Evolutionary conservation across 1,140 invertebrate genomes (phyloP).

Genomic region (Asbolus verrucosus): DNA sequence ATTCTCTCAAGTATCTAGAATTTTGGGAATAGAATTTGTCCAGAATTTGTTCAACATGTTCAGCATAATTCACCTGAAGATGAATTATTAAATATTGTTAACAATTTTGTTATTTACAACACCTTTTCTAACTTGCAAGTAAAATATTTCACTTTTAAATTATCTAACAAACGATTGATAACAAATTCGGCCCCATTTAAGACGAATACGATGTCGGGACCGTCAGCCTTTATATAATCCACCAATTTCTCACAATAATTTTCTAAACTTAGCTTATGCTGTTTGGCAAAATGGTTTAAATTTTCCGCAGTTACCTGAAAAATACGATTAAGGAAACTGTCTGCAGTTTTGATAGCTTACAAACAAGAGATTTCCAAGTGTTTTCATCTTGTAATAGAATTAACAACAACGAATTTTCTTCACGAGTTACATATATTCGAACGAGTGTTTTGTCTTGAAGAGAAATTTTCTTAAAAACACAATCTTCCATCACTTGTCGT

Average conservation of each 20-base stretch:
- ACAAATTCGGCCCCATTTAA: constrained; percentile 36
- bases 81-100: too few relatives aligned
- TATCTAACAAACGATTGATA: constrained; percentile 25
- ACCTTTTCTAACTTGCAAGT: constrained; percentile 34
- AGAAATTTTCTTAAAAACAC: constrained; percentile 3
- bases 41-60: constrained; percentile 27
- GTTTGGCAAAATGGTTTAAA: constrained; percentile 9
- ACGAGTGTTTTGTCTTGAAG: constrained; percentile 15
- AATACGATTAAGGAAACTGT: constrained; percentile 7
- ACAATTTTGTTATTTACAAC: neutral
- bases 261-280: constrained; percentile 10
- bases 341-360: neutral
- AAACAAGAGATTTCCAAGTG: constrained; percentile 28
- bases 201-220: neutral
- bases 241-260: constrained; percentile 32
- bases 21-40: constrained; percentile 27
- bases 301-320: constrained; percentile 15
- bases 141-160: constrained; percentile 40
- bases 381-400: constrained; percentile 27
- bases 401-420: neutral
- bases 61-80: constrained; percentile 15
- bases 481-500: constrained; percentile 12
- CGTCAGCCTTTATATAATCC: constrained; percentile 11
- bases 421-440: constrained; percentile 12
- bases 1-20: constrained; percentile 4